These are phyloP conservation scores for Lepidurus packardi DNA, from an alignment of 1,140 invertebrate species.

Conservation along the genomic window DNA sequence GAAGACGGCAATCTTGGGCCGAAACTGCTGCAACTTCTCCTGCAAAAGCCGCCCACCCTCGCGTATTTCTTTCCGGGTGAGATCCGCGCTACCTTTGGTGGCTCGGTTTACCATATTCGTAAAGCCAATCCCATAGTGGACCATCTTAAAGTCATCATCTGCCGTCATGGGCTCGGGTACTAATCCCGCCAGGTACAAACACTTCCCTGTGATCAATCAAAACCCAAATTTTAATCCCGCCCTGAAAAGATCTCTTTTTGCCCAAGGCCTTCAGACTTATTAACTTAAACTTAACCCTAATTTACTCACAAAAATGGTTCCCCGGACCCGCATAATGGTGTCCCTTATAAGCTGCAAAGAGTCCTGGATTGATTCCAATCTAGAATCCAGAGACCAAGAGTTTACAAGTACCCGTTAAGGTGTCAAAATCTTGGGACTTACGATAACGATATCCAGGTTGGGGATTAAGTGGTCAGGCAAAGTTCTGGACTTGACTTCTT, in stretches of 20 bases:
- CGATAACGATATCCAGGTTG: constrained; percentile 95
- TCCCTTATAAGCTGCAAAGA: constrained; percentile 94
- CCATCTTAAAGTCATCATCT: constrained; percentile 87
- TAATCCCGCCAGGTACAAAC: constrained; percentile 85
- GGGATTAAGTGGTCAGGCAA: constrained; percentile 86
- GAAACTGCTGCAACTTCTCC: constrained; percentile 85
- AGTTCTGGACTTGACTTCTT: constrained; percentile 85
- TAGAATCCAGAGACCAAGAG: constrained; percentile 46
- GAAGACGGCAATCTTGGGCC: constrained; percentile 95
- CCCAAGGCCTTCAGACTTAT: too few relatives aligned
- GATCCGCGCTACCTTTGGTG: constrained; percentile 90
- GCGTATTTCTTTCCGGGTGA: constrained; percentile 93
- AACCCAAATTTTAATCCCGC: background rate
- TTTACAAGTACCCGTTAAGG: constrained; percentile 10
- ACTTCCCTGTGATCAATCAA: constrained; percentile 68
- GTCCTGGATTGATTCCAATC: constrained; percentile 95
- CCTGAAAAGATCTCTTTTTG: too few relatives aligned
- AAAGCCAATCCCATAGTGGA: constrained; percentile 92
- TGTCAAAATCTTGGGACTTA: constrained; percentile 56
- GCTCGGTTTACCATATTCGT: constrained; percentile 94
- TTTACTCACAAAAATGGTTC: constrained; percentile 89
- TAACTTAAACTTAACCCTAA: background rate
- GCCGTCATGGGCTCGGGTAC: constrained; percentile 92
- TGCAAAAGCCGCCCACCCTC: constrained; percentile 83
- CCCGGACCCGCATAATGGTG: constrained; percentile 97